These are phyloP conservation scores for Spodoptera frugiperda DNA, from an alignment of 1,140 invertebrate genomes.

Conservation along the genomic window DNA sequence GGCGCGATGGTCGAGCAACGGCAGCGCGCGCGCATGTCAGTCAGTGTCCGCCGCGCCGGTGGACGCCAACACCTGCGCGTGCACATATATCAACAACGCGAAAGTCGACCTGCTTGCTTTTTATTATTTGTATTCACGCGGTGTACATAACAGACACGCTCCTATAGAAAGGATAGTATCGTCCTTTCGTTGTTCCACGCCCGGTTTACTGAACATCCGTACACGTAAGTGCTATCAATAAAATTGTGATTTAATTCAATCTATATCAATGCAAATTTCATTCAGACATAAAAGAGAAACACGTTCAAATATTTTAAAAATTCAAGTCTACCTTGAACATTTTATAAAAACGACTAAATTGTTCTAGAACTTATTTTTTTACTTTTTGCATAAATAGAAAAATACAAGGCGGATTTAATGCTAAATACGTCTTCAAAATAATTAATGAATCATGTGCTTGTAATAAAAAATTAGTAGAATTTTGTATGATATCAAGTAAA, in stretches of 20 bases:
- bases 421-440: too few species aligned
- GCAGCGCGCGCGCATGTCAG: slow-evolving; percentile 57
- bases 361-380: too few species aligned
- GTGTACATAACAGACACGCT: slow-evolving; percentile 56
- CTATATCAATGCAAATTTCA: background rate
- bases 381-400: too few species aligned
- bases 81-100: slow-evolving; percentile 62
- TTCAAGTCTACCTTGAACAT: too few species aligned
- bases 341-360: too few species aligned
- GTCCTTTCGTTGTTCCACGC: slow-evolving; percentile 59
- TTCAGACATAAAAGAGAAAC: background rate
- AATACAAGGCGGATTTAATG: too few species aligned
- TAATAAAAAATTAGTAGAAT: too few species aligned
- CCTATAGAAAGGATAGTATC: slow-evolving; percentile 62
- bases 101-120: slow-evolving; percentile 68
- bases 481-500: too few species aligned
- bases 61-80: slow-evolving; percentile 64
- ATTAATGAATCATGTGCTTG: too few species aligned
- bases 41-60: slow-evolving; percentile 62
- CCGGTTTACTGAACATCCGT: slow-evolving; percentile 56
- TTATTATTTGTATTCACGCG: slow-evolving; percentile 72
- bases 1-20: slow-evolving; percentile 38
- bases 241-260: background rate
- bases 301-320: too few species aligned
- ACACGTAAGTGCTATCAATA: slow-evolving; percentile 59